These are phyloP conservation scores for Miniopterus natalensis DNA, from an alignment of 2,113 vertebrate genomes.

Conservation along the genomic window DNA sequence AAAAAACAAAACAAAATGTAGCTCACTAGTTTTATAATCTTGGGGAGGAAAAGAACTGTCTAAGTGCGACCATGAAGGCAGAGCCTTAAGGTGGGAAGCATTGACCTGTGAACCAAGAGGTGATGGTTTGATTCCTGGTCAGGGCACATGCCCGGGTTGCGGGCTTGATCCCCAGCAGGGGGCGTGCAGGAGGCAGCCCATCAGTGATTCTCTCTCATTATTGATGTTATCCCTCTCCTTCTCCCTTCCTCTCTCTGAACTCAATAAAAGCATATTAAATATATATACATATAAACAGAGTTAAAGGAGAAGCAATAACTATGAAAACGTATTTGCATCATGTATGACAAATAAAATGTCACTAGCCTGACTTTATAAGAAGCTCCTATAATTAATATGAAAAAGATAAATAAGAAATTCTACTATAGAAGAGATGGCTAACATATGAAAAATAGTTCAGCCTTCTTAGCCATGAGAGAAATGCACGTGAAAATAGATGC, in stretches of 20 bases:
- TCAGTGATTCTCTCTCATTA: too few relatives aligned
- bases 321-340: background rate
- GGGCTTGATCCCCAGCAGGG: too few relatives aligned
- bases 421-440: constrained; percentile 2
- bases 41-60: background rate
- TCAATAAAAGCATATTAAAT: too few relatives aligned
- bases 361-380: constrained; percentile 5
- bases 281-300: background rate
- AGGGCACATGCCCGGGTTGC: too few relatives aligned
- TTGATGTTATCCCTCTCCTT: too few relatives aligned
- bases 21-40: constrained; percentile 12
- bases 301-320: background rate
- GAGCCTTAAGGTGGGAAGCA: background rate
- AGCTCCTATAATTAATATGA: background rate
- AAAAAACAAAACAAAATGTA: background rate
- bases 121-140: too few relatives aligned
- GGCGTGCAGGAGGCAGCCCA: too few relatives aligned
- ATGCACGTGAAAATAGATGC: background rate
- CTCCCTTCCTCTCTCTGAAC: too few relatives aligned
- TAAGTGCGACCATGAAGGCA: background rate
- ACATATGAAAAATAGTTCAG: background rate
- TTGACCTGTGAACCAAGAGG: too few relatives aligned
- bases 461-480: background rate
- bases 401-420: constrained; percentile 37
- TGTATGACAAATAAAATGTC: constrained; percentile 9